Percentiles rank a stretch among this genome's conserved stretches.
Evolutionary conservation across 2,797 vertebrate species (phyloP).

Genomic region (Sparidentex hasta): DNA sequence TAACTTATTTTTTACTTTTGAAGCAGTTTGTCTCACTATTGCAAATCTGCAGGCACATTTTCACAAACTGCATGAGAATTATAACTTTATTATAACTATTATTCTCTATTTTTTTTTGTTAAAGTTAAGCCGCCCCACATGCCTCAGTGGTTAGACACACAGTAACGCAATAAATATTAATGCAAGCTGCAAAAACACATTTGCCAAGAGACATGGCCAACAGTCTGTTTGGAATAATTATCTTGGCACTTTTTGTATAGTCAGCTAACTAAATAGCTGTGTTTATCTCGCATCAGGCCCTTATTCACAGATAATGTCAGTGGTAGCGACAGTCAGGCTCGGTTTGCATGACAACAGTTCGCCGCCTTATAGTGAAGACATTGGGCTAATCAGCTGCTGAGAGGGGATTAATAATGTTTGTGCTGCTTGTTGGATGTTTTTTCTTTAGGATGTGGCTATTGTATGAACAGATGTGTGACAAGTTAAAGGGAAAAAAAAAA

Average conservation of each 20-base stretch:
- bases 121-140: conserved; percentile 22
- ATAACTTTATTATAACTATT: conserved; percentile 4
- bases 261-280: conserved; percentile 55
- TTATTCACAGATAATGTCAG: conserved; percentile 46
- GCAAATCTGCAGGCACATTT: neutral
- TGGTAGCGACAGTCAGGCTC: conserved; percentile 31
- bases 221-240: conserved; percentile 61
- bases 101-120: neutral
- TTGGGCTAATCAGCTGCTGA: conserved; percentile 15
- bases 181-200: conserved; percentile 42
- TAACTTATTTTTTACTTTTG: neutral
- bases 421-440: conserved; percentile 21
- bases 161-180: conserved; percentile 46
- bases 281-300: conserved; percentile 46
- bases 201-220: conserved; percentile 52
- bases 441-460: neutral
- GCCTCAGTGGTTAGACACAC: conserved; percentile 29
- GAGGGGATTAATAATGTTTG: conserved; percentile 16
- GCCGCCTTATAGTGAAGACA: conserved; percentile 10
- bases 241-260: conserved; percentile 49
- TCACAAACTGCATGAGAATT: neutral
- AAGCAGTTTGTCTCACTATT: neutral
- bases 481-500: no score
- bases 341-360: conserved; percentile 23
- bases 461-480: neutral